Base-by-base conservation (phyloP, 2,113 vertebrate species). In the Indicator maculatus region DNA sequence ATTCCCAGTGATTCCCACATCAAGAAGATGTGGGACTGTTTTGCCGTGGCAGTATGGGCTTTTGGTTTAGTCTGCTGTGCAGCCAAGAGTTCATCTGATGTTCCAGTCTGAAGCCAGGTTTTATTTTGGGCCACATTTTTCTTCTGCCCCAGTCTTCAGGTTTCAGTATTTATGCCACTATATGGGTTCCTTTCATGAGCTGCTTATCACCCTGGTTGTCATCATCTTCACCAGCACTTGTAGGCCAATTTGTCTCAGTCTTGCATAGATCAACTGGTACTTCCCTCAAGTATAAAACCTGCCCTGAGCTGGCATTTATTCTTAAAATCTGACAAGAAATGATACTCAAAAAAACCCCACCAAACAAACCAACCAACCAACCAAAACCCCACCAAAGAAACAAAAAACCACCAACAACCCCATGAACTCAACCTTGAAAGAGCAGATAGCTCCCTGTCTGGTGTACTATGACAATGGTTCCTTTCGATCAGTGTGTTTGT, bases 261-360 rank as follows among this genome's bases (percentile, higher is more conserved):
- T 74, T 73, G 84, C 82, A 88, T 89, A 93, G 39, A 91, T 36
- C 20, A 71, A 26, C 47, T 50, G 76, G 21, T 63, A 52, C 27
- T 64, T 79, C 65, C 12, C 27, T 44, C 7, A 64, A 64, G 73
- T 76, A 87, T 50, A 85, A 31, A 79, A 6, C 10, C n/a, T 53
- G 31, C 26, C 21, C 61, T 15, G 31, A 95, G 84, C 88, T 53
- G 69, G n/a, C 73, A 83, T 63, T 26, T 92, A 72, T 73, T 66
- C 50, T 71, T 82, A 31, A 80, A 93, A 80, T 95, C 17, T 93
- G 72, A 82, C 33, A 78, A 93, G 56, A 94, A 96, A 91, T 88
- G 0, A 60, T 86, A 92, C 88, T 89, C 93, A 88, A 96, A 95
- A 28, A 19, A 27, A 12, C 2, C 26, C 28, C 71, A 8, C 36